Evolutionary conservation across 2,888 invertebrate genomes (phyloP).

Genomic region (Furcula furcula): DNA sequence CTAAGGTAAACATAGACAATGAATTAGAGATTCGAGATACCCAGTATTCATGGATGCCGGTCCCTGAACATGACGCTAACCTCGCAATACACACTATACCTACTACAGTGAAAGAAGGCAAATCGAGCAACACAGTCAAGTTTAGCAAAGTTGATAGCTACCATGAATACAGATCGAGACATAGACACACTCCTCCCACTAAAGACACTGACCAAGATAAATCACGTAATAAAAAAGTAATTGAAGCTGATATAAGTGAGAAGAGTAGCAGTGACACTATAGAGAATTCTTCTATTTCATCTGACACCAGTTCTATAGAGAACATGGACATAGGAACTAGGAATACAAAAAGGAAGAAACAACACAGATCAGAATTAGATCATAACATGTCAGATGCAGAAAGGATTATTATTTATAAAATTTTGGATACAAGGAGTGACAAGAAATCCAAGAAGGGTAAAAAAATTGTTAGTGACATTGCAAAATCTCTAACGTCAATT

Average conservation of each 20-base stretch:
- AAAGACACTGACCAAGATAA: conserved; percentile 46
- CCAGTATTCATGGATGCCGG: conserved; percentile 75
- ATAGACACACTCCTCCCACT: conserved; percentile 74
- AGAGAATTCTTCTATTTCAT: conserved; percentile 39
- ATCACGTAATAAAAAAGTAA: conserved; percentile 29
- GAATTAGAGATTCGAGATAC: conserved; percentile 45
- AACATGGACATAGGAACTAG: conserved; percentile 32
- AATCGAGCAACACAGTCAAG: conserved; percentile 57
- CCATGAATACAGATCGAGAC: conserved; percentile 70
- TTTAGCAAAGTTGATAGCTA: conserved; percentile 68
- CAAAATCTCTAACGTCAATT: conserved; percentile 39
- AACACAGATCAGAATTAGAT: conserved; percentile 16
- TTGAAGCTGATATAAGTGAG: conserved; percentile 46
- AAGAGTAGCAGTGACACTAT: conserved; percentile 35
- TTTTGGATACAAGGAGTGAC: conserved; percentile 51
- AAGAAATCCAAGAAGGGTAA: conserved; percentile 38
- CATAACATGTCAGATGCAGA: conserved; percentile 55
- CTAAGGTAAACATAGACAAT: conserved; percentile 14
- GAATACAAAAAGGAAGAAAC: conserved; percentile 19
- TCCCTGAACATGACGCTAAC: conserved; percentile 64
- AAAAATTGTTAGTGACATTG: conserved; percentile 41
- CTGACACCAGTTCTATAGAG: conserved; percentile 53
- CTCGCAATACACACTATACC: conserved; percentile 67
- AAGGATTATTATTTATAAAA: conserved; percentile 69
- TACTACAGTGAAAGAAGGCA: conserved; percentile 44